Evolutionary conservation across 2,797 vertebrate genomes (phyloP), one percentile per base, ranked within the genome.

Genomic region (Onychomys torridus): DNA sequence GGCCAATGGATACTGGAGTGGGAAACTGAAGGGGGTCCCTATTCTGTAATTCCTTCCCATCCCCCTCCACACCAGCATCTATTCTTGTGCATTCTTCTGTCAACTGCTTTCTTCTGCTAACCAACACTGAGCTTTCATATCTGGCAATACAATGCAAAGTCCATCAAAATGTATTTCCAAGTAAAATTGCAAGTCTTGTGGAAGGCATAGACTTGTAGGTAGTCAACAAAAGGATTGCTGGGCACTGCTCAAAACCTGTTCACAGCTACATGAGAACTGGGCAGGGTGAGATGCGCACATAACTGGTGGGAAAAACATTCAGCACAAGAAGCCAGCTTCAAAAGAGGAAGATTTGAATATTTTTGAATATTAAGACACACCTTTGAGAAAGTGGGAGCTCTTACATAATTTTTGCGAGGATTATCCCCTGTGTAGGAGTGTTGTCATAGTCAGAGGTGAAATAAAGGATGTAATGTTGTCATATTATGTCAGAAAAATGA

Each of bases 161-260:
- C 49, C 57, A 79, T 78, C 86, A 83, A 95, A 95, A 94, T 89
- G 63, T 59, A 83, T 91, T 83, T 93, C 90, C 79, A 75, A 91
- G 91, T 89, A 78, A 94, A 95, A 93, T n/a, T 93, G 83, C 78
- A 95, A 89, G 79, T 96, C 79, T 89, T 89, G 34, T 63, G 79
- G 52, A 90, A 95, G 93, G 37, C 27, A 3, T 78, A 17, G 82
- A 90, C 57, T 96, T 91, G 67, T 43, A 73, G 63, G 52, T 57
- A 77, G 93, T 92, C 75, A 83, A 49, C 86, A 78, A 92, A 92
- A 94, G 92, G 78, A 73, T 78, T 89, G n/a, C 76, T 40, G 63
- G 73, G 46, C 61, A 90, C 46, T n/a, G 73, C 61, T 95, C 61
- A 61, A 61, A 57, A 77, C 78, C 23, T 63, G 34, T 77, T 32